phyloP scores from a whole-genome alignment of 2,888 invertebrate genomes.

The Caprella mutica region DNA sequence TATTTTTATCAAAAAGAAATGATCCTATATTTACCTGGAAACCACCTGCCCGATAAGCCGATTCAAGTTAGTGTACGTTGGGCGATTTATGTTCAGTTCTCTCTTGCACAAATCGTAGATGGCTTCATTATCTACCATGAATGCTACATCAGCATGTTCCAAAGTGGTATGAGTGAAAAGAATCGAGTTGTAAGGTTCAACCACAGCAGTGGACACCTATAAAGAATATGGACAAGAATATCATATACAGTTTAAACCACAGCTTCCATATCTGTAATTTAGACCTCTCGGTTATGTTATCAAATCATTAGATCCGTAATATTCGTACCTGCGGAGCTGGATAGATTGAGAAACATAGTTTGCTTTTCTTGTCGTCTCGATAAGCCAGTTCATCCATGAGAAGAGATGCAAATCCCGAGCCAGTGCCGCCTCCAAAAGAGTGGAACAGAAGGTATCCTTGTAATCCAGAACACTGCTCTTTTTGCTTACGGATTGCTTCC shows the following conservation, averaged over 20 bases:
- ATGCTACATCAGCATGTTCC: conserved; percentile 63
- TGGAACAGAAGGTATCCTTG: conserved; percentile 47
- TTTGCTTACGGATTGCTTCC: conserved; percentile 53
- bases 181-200: conserved; percentile 87
- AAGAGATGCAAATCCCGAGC: conserved; percentile 47
- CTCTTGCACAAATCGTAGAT: conserved; percentile 69
- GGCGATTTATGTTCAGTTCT: conserved; percentile 53
- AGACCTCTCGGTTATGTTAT: no score
- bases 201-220: conserved; percentile 63
- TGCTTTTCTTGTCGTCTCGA: conserved; percentile 48
- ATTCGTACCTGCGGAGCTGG: conserved; percentile 36
- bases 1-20: no score
- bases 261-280: no score
- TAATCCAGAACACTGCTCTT: conserved; percentile 58
- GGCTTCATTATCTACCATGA: conserved; percentile 70
- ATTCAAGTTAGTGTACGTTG: conserved; percentile 72
- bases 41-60: conserved; percentile 63
- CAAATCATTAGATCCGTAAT: no score
- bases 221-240: no score
- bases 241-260: no score
- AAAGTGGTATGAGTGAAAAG: conserved; percentile 79
- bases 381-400: conserved; percentile 47
- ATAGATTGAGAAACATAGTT: conserved; percentile 40
- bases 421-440: conserved; percentile 47
- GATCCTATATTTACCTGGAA: conserved; percentile 34